Base-by-base conservation (phyloP, 2,797 vertebrate species). In the Neosilurus mollespiculum region DNA sequence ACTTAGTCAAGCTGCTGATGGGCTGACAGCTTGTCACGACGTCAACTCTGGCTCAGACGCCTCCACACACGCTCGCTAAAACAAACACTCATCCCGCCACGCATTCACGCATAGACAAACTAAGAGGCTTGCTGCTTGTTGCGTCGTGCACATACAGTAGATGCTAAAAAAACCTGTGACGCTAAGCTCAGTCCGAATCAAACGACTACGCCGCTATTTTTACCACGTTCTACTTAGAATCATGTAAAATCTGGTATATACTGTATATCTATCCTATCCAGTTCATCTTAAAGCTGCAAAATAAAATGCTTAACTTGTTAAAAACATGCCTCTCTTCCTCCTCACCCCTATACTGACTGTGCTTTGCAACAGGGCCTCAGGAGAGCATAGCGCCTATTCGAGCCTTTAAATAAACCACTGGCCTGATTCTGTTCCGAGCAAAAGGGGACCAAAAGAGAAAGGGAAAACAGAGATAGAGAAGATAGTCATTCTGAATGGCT, bases 401-500 rank as follows among this genome's bases (percentile, higher is more conserved):
- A 91, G 90, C 89, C 92, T 94, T 94, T 93, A 94, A 95, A 94
- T 94, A 95, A 94, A 95, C 90, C 88, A 22, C 89, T 94, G 94
- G 85, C 94, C 94, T 95, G 93, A 93, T 94, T 94, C 90, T 86
- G 82, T 86, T 81, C 71, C 58, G 75, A 59, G 49, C 51, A 30
- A 70, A 84, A 78, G 43, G 64, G 69, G 56, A 58, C 24, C 62
- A 37, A 81, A 70, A 83, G 64, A 64, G 9, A 76, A 58, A 59
- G 5, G 81, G 70, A 9, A 76, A 51, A 67, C 22, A 71, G 37
- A 72, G 58, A 77, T 59, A 79, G 34, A 85, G 71, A 66, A 26
- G 58, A 51, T 56, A 62, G 22, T 58, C 24, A 20, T 58, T 4
- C 24, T 30, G n/a, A 34, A 26, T 64, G 20, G 37, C 30, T 66